A percentile compares a stretch with the other conserved stretches of the same genome.
Evolutionary conservation across 2,888 invertebrate species (phyloP).

Genomic region (Caenorhabditis imperialis): DNA sequence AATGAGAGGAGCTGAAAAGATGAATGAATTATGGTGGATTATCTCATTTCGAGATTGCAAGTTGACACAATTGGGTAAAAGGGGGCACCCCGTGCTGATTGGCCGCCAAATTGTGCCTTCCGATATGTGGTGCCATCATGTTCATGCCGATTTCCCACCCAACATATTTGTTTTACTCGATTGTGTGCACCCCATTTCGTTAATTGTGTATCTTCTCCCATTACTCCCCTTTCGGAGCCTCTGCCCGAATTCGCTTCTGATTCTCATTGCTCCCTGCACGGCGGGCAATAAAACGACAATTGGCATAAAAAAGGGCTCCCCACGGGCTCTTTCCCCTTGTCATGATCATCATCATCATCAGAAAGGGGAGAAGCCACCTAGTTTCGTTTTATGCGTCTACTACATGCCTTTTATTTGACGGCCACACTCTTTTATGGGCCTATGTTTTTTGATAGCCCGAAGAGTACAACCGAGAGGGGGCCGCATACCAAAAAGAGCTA

Average conservation of each 20-base stretch:
- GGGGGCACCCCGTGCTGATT: slow-evolving; percentile 21
- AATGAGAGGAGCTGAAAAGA: slow-evolving; percentile 75
- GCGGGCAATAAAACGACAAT: slow-evolving; percentile 26
- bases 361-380: slow-evolving; percentile 29
- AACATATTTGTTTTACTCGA: slow-evolving; percentile 53
- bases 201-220: slow-evolving; percentile 55
- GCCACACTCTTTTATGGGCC: slow-evolving; percentile 43
- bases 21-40: not conserved
- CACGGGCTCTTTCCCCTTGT: slow-evolving; percentile 27
- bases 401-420: slow-evolving; percentile 33
- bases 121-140: slow-evolving; percentile 30
- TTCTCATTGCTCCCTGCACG: slow-evolving; percentile 1
- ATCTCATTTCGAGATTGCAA: too few relatives aligned
- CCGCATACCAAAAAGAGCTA: slow-evolving; percentile 6
- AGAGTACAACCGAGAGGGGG: slow-evolving; percentile 19
- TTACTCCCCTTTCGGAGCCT: slow-evolving; percentile 5
- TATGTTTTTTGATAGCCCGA: not conserved
- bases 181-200: slow-evolving; percentile 38
- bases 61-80: too few relatives aligned
- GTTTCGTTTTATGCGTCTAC: slow-evolving; percentile 43
- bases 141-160: slow-evolving; percentile 29
- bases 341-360: slow-evolving; percentile 37
- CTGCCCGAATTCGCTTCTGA: not conserved
- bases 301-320: slow-evolving; percentile 29
- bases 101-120: slow-evolving; percentile 25